A percentile compares a stretch with the other conserved stretches of the same genome.
Evolutionary conservation across 2,113 vertebrate genomes (phyloP).

Genomic region (Eleginops maclovinus): DNA sequence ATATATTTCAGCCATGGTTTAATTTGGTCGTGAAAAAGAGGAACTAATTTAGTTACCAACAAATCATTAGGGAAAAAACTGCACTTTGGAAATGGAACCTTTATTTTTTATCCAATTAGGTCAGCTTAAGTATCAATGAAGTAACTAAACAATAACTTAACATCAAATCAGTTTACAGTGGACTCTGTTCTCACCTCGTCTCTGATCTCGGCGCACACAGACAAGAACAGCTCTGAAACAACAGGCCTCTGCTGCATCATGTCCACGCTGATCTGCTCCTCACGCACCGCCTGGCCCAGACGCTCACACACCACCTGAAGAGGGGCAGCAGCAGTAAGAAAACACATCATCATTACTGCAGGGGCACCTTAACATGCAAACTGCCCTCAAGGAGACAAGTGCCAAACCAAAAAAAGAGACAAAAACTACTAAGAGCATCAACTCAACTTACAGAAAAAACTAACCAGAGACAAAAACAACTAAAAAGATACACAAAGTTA

Average conservation of each 20-base stretch:
- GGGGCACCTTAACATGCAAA: no score
- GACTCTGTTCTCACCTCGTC: conserved; percentile 85
- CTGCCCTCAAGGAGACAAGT: no score
- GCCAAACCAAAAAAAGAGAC: no score
- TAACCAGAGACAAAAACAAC: no score
- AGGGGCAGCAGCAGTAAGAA: not conserved
- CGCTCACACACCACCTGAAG: conserved; percentile 73
- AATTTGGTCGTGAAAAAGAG: not conserved
- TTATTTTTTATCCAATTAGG: not conserved
- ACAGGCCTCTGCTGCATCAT: conserved; percentile 82
- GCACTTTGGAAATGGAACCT: not conserved
- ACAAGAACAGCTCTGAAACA: conserved; percentile 88
- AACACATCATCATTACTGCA: not conserved
- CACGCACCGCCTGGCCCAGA: conserved; percentile 65
- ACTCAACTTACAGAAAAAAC: no score
- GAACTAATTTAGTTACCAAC: not conserved
- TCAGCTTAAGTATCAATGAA: not conserved
- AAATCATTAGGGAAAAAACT: not conserved
- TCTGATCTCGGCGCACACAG: conserved; percentile 89
- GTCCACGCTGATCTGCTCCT: conserved; percentile 78
- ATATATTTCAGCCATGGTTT: not conserved
- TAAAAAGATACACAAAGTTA: no score
- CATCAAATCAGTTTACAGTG: not conserved
- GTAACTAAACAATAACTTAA: not conserved
- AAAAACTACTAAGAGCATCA: no score